These are phyloP conservation scores for Rhodophaea formosa DNA, from an alignment of 2,888 invertebrate species.

Conservation along the genomic window DNA sequence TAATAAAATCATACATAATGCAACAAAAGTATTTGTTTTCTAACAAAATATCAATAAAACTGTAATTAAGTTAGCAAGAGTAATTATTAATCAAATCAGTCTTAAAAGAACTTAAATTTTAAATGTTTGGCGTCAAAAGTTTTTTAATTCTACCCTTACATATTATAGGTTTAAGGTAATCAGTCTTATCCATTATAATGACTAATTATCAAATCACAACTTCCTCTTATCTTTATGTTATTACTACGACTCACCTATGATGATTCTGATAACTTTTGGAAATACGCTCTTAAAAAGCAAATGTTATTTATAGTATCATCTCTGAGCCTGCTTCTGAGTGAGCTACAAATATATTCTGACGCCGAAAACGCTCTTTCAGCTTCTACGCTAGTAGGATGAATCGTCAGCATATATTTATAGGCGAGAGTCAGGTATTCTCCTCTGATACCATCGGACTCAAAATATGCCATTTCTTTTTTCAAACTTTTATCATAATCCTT, in stretches of 20 bases:
- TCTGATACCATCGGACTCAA: slow-evolving; percentile 17
- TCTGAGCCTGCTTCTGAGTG: slow-evolving; percentile 22
- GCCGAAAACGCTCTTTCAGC: slow-evolving; percentile 21
- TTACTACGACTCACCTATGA: neutral
- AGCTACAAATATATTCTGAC: slow-evolving; percentile 22
- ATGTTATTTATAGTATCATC: slow-evolving; percentile 19
- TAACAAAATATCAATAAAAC: too few species aligned
- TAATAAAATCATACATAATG: neutral
- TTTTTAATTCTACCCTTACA: neutral
- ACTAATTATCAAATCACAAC: slow-evolving; percentile 1
- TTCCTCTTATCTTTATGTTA: neutral
- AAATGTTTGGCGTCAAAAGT: neutral
- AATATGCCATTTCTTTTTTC: neutral
- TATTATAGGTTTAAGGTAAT: neutral
- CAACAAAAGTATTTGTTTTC: neutral
- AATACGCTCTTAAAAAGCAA: neutral
- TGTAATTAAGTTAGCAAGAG: too few species aligned
- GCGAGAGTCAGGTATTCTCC: slow-evolving; percentile 18
- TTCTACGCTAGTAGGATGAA: slow-evolving; percentile 23
- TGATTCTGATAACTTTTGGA: slow-evolving; percentile 11
- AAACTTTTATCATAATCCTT: neutral
- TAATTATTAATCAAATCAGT: neutral
- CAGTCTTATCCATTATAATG: neutral
- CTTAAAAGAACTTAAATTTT: neutral
- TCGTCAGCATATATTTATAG: slow-evolving; percentile 24